Evolutionary conservation across 2,888 invertebrate genomes (phyloP), one percentile per base, ranked within the genome.

Genomic region (Phaedon cochleariae): DNA sequence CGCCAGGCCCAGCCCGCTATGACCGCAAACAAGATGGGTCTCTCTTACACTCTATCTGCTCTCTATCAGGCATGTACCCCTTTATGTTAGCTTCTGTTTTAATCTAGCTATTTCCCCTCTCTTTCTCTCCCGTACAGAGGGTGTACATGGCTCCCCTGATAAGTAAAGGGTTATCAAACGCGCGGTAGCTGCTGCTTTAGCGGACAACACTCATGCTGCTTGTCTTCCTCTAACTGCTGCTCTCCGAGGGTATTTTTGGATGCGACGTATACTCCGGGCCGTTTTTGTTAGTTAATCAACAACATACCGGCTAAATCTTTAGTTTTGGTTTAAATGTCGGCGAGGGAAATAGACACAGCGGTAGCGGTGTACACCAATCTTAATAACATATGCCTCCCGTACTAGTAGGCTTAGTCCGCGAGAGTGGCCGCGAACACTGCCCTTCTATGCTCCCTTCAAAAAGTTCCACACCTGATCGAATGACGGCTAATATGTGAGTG

Each of bases 1-100:
- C 86, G 86, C 86, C 86, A 87, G 85, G 88, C 88, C 88, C 89
- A 85, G 86, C 89, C 89, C 88, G 87, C 87, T 85, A 84, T 85
- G 86, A 89, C 89, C 89, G 86, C 89, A 89, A 87, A 87, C 86
- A 85, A 86, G 85, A 85, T 85, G 85, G 83, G 84, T 86, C 86
- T 86, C 86, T 85, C 86, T 87, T 82, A 83, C 83, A 84, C 84
- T 81, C 83, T 83, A 81, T 83, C 84, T 82, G 83, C 82, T 79
- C 82, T 79, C 76, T 74, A 77, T 81, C 79, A 73, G 76, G 75
- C 80, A 74, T 78, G 77, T 80, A 81, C 81, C 82, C 82, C 82
- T 83, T 81, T 81, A 78, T 79, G 80, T 81, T 79, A 74, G 82
- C 84, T 81, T 81, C 81, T 81, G 82, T 81, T 82, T 83, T 81